Conservation (phyloP, 1,140 invertebrate species). For the Leptinotarsa defecta region DNA sequence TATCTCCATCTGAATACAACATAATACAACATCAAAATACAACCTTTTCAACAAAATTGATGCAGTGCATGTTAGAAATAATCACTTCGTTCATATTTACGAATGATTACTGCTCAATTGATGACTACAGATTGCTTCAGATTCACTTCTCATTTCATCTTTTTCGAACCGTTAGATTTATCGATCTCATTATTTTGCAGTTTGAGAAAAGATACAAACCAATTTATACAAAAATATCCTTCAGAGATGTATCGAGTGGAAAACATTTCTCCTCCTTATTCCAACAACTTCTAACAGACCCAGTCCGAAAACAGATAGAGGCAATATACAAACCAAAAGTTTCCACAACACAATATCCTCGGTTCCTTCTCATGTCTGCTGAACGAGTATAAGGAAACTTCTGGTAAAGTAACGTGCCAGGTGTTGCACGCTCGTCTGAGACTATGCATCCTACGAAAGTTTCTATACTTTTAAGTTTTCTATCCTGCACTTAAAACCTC, state of each 20-base stretch:
- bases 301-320: background rate
- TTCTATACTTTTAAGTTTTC: background rate
- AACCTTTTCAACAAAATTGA: too few species aligned
- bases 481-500: slow-evolving; percentile 5
- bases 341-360: background rate
- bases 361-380: slow-evolving; percentile 6
- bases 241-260: background rate
- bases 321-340: slow-evolving; percentile 7
- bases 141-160: too few species aligned
- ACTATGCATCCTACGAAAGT: background rate
- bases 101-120: too few species aligned
- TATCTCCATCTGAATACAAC: too few species aligned
- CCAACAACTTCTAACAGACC: background rate
- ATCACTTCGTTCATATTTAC: too few species aligned
- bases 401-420: slow-evolving; percentile 4
- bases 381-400: background rate
- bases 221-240: too few species aligned
- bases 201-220: too few species aligned
- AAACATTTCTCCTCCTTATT: slow-evolving; percentile 12
- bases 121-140: too few species aligned
- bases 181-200: too few species aligned
- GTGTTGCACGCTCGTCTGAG: background rate
- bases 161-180: too few species aligned
- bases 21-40: too few species aligned
- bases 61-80: too few species aligned